phyloP scores from a whole-genome alignment of 2,888 invertebrate genomes.

The Drosophila affinis region DNA sequence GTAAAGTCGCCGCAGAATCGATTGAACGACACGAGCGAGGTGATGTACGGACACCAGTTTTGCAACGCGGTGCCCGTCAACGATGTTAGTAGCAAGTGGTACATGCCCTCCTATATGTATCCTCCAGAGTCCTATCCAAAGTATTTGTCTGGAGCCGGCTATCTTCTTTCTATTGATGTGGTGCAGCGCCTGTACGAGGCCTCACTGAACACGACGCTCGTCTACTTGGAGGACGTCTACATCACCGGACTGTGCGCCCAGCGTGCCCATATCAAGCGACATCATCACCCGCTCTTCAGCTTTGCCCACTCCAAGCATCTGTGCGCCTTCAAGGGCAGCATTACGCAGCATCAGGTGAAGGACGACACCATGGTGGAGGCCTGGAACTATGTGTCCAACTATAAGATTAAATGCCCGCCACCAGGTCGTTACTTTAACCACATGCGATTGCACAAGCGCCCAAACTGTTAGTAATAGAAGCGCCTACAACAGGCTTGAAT shows the following conservation, averaged over 20 bases:
- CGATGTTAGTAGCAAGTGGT: conserved; percentile 92
- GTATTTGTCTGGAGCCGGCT: conserved; percentile 92
- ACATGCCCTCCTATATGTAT: conserved; percentile 92
- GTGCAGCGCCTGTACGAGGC: conserved; percentile 87
- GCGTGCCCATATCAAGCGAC: conserved; percentile 86
- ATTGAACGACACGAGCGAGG: conserved; percentile 82
- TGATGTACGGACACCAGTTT: conserved; percentile 91
- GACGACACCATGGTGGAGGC: conserved; percentile 84
- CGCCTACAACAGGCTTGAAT: neutral
- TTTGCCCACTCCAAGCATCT: conserved; percentile 83
- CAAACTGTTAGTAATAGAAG: conserved; percentile 46
- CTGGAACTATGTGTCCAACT: conserved; percentile 81
- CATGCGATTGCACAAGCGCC: conserved; percentile 65
- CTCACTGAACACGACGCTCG: conserved; percentile 88
- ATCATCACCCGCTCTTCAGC: conserved; percentile 87
- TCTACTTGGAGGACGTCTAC: conserved; percentile 92
- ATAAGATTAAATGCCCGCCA: conserved; percentile 79
- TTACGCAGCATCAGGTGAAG: conserved; percentile 86
- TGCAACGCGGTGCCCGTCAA: conserved; percentile 90
- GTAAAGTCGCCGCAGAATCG: conserved; percentile 77
- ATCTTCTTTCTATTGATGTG: conserved; percentile 89
- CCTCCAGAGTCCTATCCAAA: conserved; percentile 89
- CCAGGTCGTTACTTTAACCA: conserved; percentile 81
- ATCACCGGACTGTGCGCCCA: conserved; percentile 90
- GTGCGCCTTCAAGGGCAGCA: conserved; percentile 85